A percentile compares a stretch with the other conserved stretches of the same genome.
Evolutionary conservation across 2,797 vertebrate genomes (phyloP).

Genomic region (Macrochelys suwanniensis): DNA sequence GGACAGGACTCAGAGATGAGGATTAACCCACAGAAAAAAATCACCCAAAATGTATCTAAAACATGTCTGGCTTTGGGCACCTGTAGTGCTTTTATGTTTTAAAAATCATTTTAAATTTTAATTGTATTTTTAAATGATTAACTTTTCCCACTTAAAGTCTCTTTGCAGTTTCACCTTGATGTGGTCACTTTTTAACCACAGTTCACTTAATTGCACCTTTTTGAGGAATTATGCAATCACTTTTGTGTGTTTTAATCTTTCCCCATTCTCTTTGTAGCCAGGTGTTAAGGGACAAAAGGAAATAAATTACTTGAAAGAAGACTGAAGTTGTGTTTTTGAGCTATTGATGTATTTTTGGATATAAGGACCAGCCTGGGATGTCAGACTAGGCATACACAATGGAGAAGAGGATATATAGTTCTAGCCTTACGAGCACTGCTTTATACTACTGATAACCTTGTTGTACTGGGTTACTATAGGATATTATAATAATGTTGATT

Average conservation of each 20-base stretch:
- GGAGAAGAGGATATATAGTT: background rate
- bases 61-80: background rate
- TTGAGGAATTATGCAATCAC: slow-evolving; percentile 56
- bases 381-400: slow-evolving; percentile 59
- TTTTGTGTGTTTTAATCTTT: slow-evolving; percentile 67
- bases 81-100: slow-evolving; percentile 42
- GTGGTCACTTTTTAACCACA: slow-evolving; percentile 20
- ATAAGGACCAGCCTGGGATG: slow-evolving; percentile 44
- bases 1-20: background rate
- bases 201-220: slow-evolving; percentile 67
- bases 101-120: slow-evolving; percentile 67
- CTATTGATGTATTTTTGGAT: slow-evolving; percentile 72
- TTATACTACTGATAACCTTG: background rate
- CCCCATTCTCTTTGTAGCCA: slow-evolving; percentile 60
- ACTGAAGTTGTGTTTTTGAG: slow-evolving; percentile 71
- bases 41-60: slow-evolving; percentile 25
- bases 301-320: slow-evolving; percentile 62
- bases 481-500: background rate
- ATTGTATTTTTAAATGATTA: slow-evolving; percentile 65
- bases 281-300: slow-evolving; percentile 25
- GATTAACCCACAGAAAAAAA: slow-evolving; percentile 1
- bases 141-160: slow-evolving; percentile 53
- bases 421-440: background rate
- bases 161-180: slow-evolving; percentile 53
- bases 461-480: background rate